Evolutionary conservation across 2,797 vertebrate genomes (phyloP).

Genomic region (Sebastes miniatus): DNA sequence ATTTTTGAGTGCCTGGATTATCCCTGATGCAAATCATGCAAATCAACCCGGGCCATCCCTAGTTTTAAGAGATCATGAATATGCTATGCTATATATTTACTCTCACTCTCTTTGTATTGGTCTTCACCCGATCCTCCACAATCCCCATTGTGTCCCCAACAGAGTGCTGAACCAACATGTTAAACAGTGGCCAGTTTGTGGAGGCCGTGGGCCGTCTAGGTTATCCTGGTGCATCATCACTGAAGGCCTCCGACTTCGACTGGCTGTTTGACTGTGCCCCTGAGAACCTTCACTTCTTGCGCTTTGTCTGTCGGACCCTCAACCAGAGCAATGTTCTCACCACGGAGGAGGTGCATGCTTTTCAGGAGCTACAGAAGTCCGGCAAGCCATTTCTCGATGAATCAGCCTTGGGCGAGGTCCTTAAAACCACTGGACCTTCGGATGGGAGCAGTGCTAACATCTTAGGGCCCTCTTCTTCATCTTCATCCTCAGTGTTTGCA

Average conservation of each 20-base stretch:
- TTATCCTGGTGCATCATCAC: conserved; percentile 82
- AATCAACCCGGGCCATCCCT: neutral
- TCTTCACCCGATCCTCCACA: conserved; percentile 7
- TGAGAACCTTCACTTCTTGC: conserved; percentile 85
- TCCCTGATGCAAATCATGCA: neutral
- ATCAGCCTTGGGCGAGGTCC: conserved; percentile 82
- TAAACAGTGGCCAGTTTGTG: conserved; percentile 89
- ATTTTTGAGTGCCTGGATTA: neutral
- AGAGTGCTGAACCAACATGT: conserved; percentile 78
- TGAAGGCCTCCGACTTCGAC: conserved; percentile 92
- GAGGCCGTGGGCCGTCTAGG: conserved; percentile 85
- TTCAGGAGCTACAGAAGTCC: conserved; percentile 77
- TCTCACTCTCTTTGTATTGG: conserved; percentile 9
- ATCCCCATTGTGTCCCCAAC: neutral
- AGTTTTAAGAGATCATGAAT: neutral
- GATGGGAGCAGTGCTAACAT: conserved; percentile 31
- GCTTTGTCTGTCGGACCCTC: conserved; percentile 88
- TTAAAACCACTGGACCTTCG: conserved; percentile 82
- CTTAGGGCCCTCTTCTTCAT: conserved; percentile 13
- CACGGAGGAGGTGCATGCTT: conserved; percentile 82
- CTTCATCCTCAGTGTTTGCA: conserved; percentile 46
- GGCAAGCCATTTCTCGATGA: conserved; percentile 87
- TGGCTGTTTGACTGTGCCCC: conserved; percentile 92
- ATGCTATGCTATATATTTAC: neutral
- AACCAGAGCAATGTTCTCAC: conserved; percentile 82